Evolutionary conservation across 1,140 invertebrate species (phyloP).

Genomic region (Diprion similis): DNA sequence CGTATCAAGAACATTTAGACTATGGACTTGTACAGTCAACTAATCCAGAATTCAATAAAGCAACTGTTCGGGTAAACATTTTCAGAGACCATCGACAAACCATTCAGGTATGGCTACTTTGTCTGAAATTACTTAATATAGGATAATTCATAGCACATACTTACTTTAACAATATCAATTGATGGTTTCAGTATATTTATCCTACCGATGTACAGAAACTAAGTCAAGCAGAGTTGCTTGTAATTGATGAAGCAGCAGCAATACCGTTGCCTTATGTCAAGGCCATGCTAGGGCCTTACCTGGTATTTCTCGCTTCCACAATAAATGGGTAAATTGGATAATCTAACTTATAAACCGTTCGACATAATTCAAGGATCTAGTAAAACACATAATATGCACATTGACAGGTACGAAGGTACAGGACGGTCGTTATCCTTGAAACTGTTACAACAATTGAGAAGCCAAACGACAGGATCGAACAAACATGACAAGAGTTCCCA

Average conservation of each 20-base stretch:
- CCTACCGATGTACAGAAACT: conserved; percentile 90
- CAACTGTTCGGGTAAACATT: conserved; percentile 92
- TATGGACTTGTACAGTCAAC: conserved; percentile 96
- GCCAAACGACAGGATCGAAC: conserved; percentile 63
- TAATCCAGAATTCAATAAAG: conserved; percentile 97
- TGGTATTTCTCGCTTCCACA: conserved; percentile 96
- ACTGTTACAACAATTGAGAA: conserved; percentile 87
- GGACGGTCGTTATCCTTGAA: conserved; percentile 96
- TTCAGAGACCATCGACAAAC: conserved; percentile 94
- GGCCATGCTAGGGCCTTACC: conserved; percentile 88
- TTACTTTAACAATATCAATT: neutral
- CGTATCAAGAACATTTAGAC: conserved; percentile 96
- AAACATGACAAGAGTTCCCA: conserved; percentile 56
- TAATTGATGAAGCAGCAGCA: conserved; percentile 99
- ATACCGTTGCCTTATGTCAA: conserved; percentile 96
- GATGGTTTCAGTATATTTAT: conserved; percentile 84
- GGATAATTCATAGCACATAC: conserved; percentile 13
- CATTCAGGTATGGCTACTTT: conserved; percentile 75
- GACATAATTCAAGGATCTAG: neutral
- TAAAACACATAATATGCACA: neutral
- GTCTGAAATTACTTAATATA: conserved; percentile 25
- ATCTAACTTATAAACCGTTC: neutral
- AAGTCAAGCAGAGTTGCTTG: conserved; percentile 91
- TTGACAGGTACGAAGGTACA: conserved; percentile 91
- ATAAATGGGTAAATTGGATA: conserved; percentile 79